Base-by-base conservation (phyloP, 2,113 vertebrate genomes). In the Australoheros scitulus region DNA sequence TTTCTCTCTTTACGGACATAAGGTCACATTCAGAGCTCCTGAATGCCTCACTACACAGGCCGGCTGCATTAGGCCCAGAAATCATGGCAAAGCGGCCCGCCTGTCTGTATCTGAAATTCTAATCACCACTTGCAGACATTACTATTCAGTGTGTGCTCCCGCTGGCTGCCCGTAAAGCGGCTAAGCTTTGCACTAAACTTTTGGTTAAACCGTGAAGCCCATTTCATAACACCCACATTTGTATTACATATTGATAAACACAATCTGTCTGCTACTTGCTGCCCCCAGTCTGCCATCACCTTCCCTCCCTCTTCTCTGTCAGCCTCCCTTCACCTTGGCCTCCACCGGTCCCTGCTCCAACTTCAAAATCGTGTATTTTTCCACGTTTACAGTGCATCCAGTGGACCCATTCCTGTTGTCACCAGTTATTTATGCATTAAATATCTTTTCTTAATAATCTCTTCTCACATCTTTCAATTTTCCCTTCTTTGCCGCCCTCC, bases 381-480 rank as follows among this genome's bases (percentile, higher is more conserved):
- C n/a, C 6, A 38, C 55, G 26, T 86, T 52, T 87, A 22, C 20
- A 3, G 52, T 22, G 4, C 75, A 65, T 91, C 78, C 82, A 79
- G 60, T 72, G 56, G 52, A 77, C 79, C 58, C 87, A 2, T 84
- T 72, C 38, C 75, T 78, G 86, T 90, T 91, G 84, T 92, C 79
- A 80, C 65, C 7, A 80, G 36, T 81, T 89, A 90, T 91, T 94
- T 91, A 84, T 90, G 87, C 91, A 77, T 87, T 90, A 79, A 78
- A 86, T 82, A 88, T 92, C 93, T 90, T 89, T 91, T 87, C 89
- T 85, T 86, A 86, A 90, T 87, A 94, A 95, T 95, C 94, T 93
- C 56, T 15, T 52, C 88, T 92, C 89, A 92, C 92, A 95, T 95
- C 94, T 94, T 94, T 94, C 92, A 91, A 91, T 93, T 94, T 90